phyloP scores from a whole-genome alignment of 2,888 invertebrate genomes.

The Aporophyla lueneburgensis region DNA sequence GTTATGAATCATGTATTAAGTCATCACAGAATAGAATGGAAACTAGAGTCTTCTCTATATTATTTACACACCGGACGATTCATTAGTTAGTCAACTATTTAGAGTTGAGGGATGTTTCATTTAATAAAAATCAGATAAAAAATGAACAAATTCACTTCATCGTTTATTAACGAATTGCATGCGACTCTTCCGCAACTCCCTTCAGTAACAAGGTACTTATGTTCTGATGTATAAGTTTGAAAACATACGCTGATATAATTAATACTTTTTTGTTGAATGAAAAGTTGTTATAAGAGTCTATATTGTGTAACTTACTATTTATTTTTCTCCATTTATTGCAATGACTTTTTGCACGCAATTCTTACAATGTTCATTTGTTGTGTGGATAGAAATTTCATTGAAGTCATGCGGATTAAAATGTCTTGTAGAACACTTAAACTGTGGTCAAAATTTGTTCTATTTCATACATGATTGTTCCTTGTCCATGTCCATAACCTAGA shows the following conservation, averaged over 20 bases:
- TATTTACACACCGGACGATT: neutral
- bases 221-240: neutral
- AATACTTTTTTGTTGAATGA: neutral
- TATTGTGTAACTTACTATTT: conserved; percentile 7
- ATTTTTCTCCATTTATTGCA: conserved; percentile 27
- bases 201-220: neutral
- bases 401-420: conserved; percentile 3
- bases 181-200: neutral
- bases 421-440: neutral
- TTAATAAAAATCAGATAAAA: neutral
- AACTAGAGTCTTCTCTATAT: neutral
- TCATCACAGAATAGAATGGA: neutral
- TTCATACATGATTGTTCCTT: neutral
- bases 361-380: conserved; percentile 12
- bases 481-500: conserved; percentile 38
- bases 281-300: conserved; percentile 5
- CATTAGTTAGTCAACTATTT: neutral
- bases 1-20: conserved; percentile 10
- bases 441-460: conserved; percentile 4
- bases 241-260: neutral
- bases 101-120: neutral
- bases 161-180: neutral
- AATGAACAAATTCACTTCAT: neutral
- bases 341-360: conserved; percentile 14
- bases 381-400: conserved; percentile 20